Conservation (phyloP, 2,797 vertebrate species). For the Lophius americanus region DNA sequence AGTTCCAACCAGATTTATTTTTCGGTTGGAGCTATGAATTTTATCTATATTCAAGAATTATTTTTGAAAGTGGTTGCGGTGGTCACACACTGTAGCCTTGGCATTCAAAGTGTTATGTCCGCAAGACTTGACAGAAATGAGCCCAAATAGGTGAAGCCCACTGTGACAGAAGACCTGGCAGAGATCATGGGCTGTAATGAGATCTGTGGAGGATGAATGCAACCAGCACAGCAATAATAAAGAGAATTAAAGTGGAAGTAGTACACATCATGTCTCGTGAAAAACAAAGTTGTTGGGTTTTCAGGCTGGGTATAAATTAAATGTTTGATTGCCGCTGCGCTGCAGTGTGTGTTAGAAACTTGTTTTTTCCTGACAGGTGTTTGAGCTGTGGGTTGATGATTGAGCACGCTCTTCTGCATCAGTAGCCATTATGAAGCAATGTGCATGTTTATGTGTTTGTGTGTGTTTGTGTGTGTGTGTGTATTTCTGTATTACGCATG, state of each 20-base stretch:
- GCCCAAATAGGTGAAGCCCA: not conserved
- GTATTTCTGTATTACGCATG: constrained; percentile 7
- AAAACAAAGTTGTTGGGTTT: constrained; percentile 9
- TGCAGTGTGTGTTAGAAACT: constrained; percentile 19
- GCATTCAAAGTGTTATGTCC: not conserved
- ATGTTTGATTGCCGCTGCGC: not conserved
- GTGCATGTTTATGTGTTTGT: not conserved
- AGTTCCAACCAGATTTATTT: not conserved
- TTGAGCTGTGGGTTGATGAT: constrained; percentile 35
- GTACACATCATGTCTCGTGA: not conserved
- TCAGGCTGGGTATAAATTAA: constrained; percentile 13
- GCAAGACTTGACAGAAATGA: constrained; percentile 10
- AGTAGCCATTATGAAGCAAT: constrained; percentile 6
- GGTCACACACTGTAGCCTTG: not conserved
- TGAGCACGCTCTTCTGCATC: constrained; percentile 21
- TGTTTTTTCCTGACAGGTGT: constrained; percentile 33
- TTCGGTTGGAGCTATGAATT: too few relatives aligned
- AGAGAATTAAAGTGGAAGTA: not conserved
- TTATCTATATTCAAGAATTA: too few relatives aligned
- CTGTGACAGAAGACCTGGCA: constrained; percentile 4
- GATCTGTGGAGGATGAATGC: not conserved
- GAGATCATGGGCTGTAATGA: constrained; percentile 6
- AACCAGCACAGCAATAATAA: not conserved
- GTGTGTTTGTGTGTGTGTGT: not conserved
- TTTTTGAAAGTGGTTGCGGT: not conserved